Evolutionary conservation across 2,888 invertebrate genomes (phyloP), one percentile per base, ranked within the genome.

Genomic region (Altica lythri): DNA sequence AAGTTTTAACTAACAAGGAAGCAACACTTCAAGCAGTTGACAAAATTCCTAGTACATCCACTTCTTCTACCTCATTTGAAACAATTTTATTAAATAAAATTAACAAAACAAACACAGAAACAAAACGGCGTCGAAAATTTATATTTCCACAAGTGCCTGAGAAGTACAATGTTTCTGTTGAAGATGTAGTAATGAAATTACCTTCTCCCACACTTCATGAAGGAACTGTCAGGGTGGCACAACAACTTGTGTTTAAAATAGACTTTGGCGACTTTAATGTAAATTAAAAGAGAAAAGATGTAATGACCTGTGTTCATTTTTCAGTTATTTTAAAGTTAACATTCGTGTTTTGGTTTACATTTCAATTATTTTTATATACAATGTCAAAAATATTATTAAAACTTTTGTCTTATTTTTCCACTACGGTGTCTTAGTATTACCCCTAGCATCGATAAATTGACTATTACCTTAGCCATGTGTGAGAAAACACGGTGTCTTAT

Each of bases 101-200:
- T 22, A 22, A 22, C 4, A 8, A 22, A 22, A 22, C 22, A 22
- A 22, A 8, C 4, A 22, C 4, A 22, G 8, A 22, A 22, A 22
- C 4, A 8, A 22, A 22, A 22, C 22, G 8, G 22, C 4, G 22
- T 22, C 4, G 8, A 8, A 22, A 22, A 4, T 22, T 22, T 22
- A 22, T 22, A 22, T 22, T 5, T 22, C 42, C 48, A 6, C 13
- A 37, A 38, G 8, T 38, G n/a, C 38, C 29, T 14, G 42, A 42
- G 12, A 49, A 44, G 18, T 44, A 14, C 25, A 10, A 19, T 32
- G 44, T 51, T 8, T n/a, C 37, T 1, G 16, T 32, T 2, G 34
- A 51, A 2, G 54, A 54, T 29, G 29, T 49, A 1, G 40, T 54
- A 17, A 49, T 48, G 43, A 53, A 53, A 30, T 32, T 53, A 42